Evolutionary conservation across 2,888 invertebrate species (phyloP).

Genomic region (Neria commutata): DNA sequence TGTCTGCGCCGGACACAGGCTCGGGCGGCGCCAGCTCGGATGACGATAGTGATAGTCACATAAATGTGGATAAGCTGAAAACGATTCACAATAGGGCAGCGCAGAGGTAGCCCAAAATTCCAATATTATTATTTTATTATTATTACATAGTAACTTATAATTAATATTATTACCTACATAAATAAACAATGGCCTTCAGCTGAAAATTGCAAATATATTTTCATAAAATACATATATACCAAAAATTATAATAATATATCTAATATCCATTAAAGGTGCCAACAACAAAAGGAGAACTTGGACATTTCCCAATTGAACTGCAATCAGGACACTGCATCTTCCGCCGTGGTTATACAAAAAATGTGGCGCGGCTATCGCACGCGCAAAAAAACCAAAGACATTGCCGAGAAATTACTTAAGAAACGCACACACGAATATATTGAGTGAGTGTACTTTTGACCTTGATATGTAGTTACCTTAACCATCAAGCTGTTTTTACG

Average conservation of each 20-base stretch:
- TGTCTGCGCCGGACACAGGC: slow-evolving; percentile 53
- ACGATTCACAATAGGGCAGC: slow-evolving; percentile 70
- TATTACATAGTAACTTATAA: background rate
- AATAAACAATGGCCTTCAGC: too few species aligned
- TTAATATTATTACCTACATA: too few species aligned
- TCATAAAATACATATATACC: background rate
- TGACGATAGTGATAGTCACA: slow-evolving; percentile 66
- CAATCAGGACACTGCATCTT: slow-evolving; percentile 59
- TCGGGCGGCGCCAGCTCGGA: slow-evolving; percentile 66
- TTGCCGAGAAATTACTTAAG: slow-evolving; percentile 73
- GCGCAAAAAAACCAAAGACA: slow-evolving; percentile 67
- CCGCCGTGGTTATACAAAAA: slow-evolving; percentile 83
- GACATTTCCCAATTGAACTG: slow-evolving; percentile 37
- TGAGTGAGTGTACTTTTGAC: slow-evolving; percentile 67
- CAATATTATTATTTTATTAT: background rate
- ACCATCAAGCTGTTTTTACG: slow-evolving; percentile 23
- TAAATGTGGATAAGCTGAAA: slow-evolving; percentile 71
- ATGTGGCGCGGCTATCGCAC: slow-evolving; percentile 86
- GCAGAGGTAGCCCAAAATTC: slow-evolving; percentile 60
- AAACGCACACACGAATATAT: slow-evolving; percentile 83
- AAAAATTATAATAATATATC: background rate
- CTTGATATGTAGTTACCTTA: too few species aligned
- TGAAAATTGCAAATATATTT: background rate
- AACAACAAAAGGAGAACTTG: slow-evolving; percentile 50
- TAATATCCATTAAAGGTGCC: slow-evolving; percentile 18